phyloP scores from a whole-genome alignment of 2,888 invertebrate genomes.

The Brachyptera risi region DNA sequence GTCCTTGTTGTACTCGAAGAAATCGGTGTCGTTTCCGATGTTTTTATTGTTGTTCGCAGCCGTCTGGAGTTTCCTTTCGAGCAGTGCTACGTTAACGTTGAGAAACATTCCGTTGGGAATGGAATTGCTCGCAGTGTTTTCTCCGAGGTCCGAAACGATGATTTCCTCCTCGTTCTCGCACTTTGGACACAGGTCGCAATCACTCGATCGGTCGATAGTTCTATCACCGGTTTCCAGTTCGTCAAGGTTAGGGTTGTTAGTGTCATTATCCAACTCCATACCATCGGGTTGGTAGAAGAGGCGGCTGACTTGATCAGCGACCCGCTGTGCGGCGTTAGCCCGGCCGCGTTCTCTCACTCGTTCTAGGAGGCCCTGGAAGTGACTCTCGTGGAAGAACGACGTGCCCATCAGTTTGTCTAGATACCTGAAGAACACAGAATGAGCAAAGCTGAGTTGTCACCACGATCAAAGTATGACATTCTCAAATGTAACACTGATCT shows the following conservation, averaged over 20 bases:
- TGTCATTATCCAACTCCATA: constrained; percentile 37
- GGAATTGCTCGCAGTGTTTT: background rate
- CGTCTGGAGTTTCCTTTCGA: constrained; percentile 24
- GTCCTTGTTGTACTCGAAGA: background rate
- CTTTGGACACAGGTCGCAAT: too few relatives aligned
- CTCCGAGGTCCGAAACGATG: background rate
- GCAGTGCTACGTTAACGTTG: background rate
- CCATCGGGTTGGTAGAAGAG: constrained; percentile 42
- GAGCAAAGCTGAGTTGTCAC: too few relatives aligned
- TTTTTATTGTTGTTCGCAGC: constrained; percentile 27
- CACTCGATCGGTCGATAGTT: too few relatives aligned
- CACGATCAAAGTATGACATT: too few relatives aligned
- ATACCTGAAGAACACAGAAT: too few relatives aligned
- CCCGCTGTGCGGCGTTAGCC: constrained; percentile 61
- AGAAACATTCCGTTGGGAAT: background rate
- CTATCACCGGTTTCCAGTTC: constrained; percentile 36
- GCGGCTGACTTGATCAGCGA: constrained; percentile 61
- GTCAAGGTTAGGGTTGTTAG: constrained; percentile 1
- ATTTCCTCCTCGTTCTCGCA: background rate
- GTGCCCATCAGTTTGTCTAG: constrained; percentile 83
- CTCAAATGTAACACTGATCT: too few relatives aligned
- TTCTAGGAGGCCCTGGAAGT: constrained; percentile 71
- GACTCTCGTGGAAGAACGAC: constrained; percentile 77
- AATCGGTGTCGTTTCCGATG: too few relatives aligned
- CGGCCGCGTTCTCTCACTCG: constrained; percentile 70